phyloP scores from a whole-genome alignment of 53 echinoderm and acorn worm genomes.

The Apostichopus leukothele region DNA sequence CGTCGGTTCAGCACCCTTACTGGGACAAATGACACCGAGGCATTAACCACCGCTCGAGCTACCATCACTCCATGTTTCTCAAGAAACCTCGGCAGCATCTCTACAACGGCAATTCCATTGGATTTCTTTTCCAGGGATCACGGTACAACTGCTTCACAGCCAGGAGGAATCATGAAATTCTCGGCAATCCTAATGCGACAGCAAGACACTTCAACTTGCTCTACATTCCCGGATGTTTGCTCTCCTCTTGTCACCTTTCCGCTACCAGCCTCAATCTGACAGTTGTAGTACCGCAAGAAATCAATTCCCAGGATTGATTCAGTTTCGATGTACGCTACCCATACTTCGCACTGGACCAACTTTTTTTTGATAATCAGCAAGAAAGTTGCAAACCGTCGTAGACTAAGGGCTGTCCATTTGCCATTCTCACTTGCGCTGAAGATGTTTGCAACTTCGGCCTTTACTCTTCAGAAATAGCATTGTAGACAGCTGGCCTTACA shows the following conservation, averaged over 20 bases:
- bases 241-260: background rate
- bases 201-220: no score
- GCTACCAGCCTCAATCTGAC: conserved; percentile 19
- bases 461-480: background rate
- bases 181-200: background rate
- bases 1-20: background rate
- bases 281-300: conserved; percentile 3
- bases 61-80: conserved; percentile 14
- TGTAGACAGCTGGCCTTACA: background rate
- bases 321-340: conserved; percentile 34
- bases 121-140: background rate
- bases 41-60: background rate
- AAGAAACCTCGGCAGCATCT: background rate
- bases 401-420: background rate
- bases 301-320: conserved; percentile 48
- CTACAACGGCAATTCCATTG: background rate
- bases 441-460: background rate
- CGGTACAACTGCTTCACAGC: conserved; percentile 9
- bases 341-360: background rate
- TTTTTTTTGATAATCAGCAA: background rate
- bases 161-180: conserved; percentile 1
- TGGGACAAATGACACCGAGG: no score
- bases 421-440: background rate
- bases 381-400: background rate
- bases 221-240: no score